Evolutionary conservation across 2,888 invertebrate genomes (phyloP).

Genomic region (Cephalotes varians): DNA sequence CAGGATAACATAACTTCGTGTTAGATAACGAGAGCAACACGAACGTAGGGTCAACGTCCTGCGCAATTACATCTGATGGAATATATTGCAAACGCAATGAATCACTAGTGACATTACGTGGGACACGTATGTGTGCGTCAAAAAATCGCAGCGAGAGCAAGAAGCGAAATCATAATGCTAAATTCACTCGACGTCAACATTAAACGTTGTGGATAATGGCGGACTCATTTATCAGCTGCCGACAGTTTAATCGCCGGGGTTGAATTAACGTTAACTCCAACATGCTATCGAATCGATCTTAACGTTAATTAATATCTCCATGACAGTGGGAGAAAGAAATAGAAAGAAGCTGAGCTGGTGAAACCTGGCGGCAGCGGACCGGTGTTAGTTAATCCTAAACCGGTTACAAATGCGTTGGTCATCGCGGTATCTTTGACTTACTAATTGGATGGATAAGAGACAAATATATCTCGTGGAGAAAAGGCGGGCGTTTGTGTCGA

Average conservation of each 20-base stretch:
- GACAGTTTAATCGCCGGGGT: slow-evolving; percentile 69
- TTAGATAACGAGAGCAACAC: background rate
- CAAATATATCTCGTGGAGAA: slow-evolving; percentile 68
- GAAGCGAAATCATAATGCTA: slow-evolving; percentile 52
- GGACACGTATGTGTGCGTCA: slow-evolving; percentile 22
- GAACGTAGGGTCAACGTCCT: slow-evolving; percentile 26
- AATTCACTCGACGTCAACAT: slow-evolving; percentile 37
- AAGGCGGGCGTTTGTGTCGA: slow-evolving; percentile 33
- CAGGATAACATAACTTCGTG: background rate
- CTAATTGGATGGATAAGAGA: slow-evolving; percentile 77
- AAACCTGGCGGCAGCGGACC: slow-evolving; percentile 47
- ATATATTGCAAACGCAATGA: slow-evolving; percentile 49
- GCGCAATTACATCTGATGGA: slow-evolving; percentile 44
- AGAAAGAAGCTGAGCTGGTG: slow-evolving; percentile 46
- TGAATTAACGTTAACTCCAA: slow-evolving; percentile 74
- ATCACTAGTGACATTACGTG: slow-evolving; percentile 42
- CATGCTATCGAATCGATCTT: slow-evolving; percentile 72
- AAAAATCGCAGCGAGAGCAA: slow-evolving; percentile 37
- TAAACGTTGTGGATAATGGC: slow-evolving; percentile 45
- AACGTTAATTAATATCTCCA: slow-evolving; percentile 74
- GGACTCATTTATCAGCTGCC: slow-evolving; percentile 67
- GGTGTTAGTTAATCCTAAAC: slow-evolving; percentile 75
- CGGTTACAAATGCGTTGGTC: slow-evolving; percentile 75
- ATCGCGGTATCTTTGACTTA: slow-evolving; percentile 77
- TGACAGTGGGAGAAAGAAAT: slow-evolving; percentile 33